Percentiles rank a stretch among this genome's conserved stretches.
Evolutionary conservation across 1,140 invertebrate species (phyloP).

Genomic region (Apolygus lucorum): DNA sequence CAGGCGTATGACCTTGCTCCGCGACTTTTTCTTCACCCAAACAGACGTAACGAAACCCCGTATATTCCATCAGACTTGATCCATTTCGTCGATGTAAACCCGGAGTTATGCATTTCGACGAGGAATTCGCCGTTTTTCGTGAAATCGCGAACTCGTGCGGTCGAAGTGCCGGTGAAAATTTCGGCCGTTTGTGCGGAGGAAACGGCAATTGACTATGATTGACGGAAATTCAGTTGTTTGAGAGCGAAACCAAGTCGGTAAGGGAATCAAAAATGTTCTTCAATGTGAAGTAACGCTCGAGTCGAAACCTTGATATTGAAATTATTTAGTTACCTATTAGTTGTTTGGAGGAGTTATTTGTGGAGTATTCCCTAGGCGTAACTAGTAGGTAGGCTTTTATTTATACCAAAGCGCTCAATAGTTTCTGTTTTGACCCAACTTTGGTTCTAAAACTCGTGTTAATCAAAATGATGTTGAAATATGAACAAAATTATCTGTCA

Average conservation of each 20-base stretch:
- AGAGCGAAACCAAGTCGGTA: not conserved
- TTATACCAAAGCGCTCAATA: no score
- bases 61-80: not conserved
- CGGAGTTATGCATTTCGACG: no score
- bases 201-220: no score
- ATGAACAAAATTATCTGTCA: no score
- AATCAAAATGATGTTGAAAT: no score
- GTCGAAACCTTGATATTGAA: not conserved
- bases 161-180: not conserved
- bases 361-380: no score
- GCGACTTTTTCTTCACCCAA: constrained; percentile 1
- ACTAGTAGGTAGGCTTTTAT: no score
- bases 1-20: constrained; percentile 2
- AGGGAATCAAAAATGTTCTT: not conserved
- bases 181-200: not conserved
- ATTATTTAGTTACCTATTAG: not conserved
- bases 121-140: no score
- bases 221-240: not conserved
- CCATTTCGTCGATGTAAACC: not conserved
- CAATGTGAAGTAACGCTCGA: not conserved
- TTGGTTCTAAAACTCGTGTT: no score
- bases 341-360: no score
- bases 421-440: no score
- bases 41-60: not conserved
- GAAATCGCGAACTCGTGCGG: not conserved